Evolutionary conservation across 1,140 invertebrate genomes (phyloP).

Genomic region (Pollicipes pollicipes): DNA sequence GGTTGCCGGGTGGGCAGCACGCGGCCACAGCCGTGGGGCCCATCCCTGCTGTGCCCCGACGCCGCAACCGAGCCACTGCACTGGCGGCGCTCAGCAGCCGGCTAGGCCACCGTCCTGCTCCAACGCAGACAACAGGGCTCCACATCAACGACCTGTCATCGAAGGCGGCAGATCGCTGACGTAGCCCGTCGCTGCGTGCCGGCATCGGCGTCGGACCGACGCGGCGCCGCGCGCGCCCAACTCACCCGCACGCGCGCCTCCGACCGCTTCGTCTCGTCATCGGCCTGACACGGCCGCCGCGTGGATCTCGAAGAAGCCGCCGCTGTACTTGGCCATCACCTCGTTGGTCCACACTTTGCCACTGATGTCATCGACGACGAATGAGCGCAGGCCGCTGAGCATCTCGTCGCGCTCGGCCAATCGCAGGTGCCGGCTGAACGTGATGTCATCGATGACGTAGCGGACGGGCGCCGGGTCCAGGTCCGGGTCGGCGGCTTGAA

Average conservation of each 20-base stretch:
- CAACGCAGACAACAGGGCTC: no score
- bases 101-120: no score
- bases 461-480: slow-evolving; percentile 41
- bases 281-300: slow-evolving; percentile 30
- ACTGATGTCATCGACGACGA: slow-evolving; percentile 39
- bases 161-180: no score
- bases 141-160: no score
- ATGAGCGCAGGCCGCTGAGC: slow-evolving; percentile 12
- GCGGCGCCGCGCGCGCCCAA: not conserved
- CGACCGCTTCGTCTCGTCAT: not conserved
- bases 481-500: slow-evolving; percentile 48
- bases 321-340: slow-evolving; percentile 46
- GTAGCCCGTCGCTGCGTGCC: no score
- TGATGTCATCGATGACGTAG: slow-evolving; percentile 42
- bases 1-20: no score
- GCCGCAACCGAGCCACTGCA: no score
- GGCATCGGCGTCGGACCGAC: no score
- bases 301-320: slow-evolving; percentile 46
- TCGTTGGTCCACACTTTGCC: slow-evolving; percentile 49
- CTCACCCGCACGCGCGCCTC: not conserved
- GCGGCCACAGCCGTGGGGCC: no score
- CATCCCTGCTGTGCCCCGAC: no score
- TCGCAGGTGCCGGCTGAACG: slow-evolving; percentile 38
- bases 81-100: no score
- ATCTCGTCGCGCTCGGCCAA: slow-evolving; percentile 23